phyloP scores from a whole-genome alignment of 2,888 invertebrate species.

The Sminthurinus aureus region DNA sequence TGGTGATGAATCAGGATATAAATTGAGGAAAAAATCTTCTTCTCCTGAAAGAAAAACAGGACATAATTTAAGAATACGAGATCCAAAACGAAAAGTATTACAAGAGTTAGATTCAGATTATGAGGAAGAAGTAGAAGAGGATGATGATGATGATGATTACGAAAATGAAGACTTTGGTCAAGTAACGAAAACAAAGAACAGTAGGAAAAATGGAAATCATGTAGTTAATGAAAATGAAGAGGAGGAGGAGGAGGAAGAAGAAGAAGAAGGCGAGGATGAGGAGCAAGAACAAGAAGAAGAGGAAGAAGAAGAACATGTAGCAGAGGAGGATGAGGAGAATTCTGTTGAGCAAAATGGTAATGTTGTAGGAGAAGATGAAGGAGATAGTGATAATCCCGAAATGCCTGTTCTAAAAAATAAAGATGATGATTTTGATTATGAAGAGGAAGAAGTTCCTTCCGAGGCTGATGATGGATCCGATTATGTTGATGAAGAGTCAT shows the following conservation, averaged over 20 bases:
- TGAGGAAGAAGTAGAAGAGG: constrained; percentile 29
- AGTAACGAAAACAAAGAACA: no score
- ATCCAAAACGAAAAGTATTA: constrained; percentile 6
- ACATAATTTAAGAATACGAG: constrained; percentile 25
- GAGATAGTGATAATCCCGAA: constrained; percentile 51
- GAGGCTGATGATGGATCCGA: neutral
- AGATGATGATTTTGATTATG: constrained; percentile 44
- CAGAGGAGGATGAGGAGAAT: constrained; percentile 4
- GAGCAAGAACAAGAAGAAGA: neutral
- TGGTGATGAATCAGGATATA: constrained; percentile 19
- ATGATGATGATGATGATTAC: constrained; percentile 59
- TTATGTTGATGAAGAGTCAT: no score
- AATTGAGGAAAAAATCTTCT: constrained; percentile 24
- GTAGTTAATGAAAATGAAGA: constrained; percentile 8
- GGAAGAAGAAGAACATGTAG: neutral
- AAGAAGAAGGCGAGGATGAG: neutral
- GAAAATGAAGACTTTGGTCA: constrained; percentile 50
- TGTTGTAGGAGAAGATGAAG: constrained; percentile 55
- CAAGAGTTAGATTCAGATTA: constrained; percentile 19
- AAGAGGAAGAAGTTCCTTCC: constrained; percentile 27
- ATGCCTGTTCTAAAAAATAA: constrained; percentile 55
- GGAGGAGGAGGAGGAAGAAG: neutral
- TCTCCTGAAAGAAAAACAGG: constrained; percentile 16
- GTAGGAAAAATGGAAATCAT: no score
- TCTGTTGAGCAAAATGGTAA: neutral